A percentile compares a stretch with the other conserved stretches of the same genome.
Conservation (phyloP, 2,888 invertebrate genomes). For the Eilema griseolum region DNA sequence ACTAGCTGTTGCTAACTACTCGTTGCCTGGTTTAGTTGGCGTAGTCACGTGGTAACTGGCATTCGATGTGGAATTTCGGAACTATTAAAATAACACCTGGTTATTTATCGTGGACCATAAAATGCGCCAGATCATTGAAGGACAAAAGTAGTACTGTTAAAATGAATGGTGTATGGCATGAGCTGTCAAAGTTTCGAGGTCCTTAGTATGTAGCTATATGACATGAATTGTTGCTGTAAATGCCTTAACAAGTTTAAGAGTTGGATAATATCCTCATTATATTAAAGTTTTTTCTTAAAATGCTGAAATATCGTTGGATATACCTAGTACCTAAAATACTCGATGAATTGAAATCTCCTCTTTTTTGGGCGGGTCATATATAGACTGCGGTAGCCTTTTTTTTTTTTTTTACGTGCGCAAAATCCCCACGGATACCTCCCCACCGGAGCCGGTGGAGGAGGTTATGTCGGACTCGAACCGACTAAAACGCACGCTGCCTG, state of each 20-base stretch:
- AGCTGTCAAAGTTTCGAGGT: not conserved
- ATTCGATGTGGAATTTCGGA: constrained; percentile 20
- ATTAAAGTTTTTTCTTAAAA: not conserved
- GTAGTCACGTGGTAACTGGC: constrained; percentile 21
- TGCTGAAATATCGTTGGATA: not conserved
- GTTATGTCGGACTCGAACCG: too few relatives aligned
- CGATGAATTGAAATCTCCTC: not conserved
- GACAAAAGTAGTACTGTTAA: constrained; percentile 1
- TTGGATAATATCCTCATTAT: too few relatives aligned
- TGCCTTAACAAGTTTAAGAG: too few relatives aligned
- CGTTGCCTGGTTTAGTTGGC: constrained; percentile 11
- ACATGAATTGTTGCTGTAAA: not conserved
- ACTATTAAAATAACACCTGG: constrained; percentile 6
- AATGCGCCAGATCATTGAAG: not conserved
- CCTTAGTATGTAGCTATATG: not conserved
- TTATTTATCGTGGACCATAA: not conserved
- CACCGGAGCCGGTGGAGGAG: too few relatives aligned
- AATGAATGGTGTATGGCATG: not conserved
- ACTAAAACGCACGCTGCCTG: too few relatives aligned
- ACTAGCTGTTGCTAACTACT: constrained; percentile 22
- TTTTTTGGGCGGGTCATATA: not conserved
- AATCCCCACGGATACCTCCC: too few relatives aligned
- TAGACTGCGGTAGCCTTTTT: too few relatives aligned
- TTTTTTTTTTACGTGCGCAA: too few relatives aligned
- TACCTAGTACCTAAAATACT: not conserved